Base-by-base conservation (phyloP, 2,113 vertebrate genomes). In the Limnothrissa miodon region DNA sequence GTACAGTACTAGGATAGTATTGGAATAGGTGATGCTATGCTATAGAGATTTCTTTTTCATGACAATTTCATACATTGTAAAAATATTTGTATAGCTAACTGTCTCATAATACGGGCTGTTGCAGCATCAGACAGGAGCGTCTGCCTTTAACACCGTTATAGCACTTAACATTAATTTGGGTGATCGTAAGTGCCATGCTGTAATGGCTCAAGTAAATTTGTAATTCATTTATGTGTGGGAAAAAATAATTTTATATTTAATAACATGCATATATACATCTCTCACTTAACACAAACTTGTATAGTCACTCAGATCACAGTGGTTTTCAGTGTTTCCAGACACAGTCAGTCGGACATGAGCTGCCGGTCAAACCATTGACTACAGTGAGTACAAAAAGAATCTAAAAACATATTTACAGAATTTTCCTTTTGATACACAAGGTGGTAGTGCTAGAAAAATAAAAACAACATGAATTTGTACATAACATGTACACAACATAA, bases 401-500 rank as follows among this genome's bases (percentile, higher is more conserved):
- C 25, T 66, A 33, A 10, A 66, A 33, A n/a, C 8, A 11, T 66
- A 66, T 66, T 66, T 66, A 66, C 59, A 66, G 59, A 66, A 33
- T 66, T 6, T 66, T 66, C 15, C 25, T 66, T 66, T 66, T 66
- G 59, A 66, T 66, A 66, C 59, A 66, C 59, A 33, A 15, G 59
- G 59, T 33, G n/a, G 33, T n/a, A 66, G 59, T 66, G 59, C 59
- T 66, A 66, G 59, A 66, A 66, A 66, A 66, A 66, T 66, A 66
- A 29, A 66, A 66, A 66, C 59, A 66, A 66, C 59, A 66, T 66
- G 59, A 25, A 66, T 66, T 66, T 66, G 59, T 66, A 66, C 59
- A 66, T 66, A 66, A 33, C 29, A n/a, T n/a, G n/a, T n/a, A n/a
- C n/a, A 66, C 59, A 66, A 66, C 59, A 66, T 66, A 66, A 29